Evolutionary conservation across 2,888 invertebrate species (phyloP).

Genomic region (Tuberolachnus salignus): DNA sequence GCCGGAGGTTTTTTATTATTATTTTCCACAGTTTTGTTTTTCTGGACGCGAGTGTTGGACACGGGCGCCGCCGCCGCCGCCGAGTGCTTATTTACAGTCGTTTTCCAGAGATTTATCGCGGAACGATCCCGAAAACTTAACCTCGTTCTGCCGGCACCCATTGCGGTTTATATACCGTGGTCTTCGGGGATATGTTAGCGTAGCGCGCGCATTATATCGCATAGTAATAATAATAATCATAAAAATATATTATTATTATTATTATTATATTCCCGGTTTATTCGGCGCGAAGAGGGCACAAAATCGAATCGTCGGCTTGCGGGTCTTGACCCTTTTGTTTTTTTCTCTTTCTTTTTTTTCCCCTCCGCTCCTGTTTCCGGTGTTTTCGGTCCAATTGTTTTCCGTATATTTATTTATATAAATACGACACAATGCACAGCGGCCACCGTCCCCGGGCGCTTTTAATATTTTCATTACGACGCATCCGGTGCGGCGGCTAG

Average conservation of each 20-base stretch:
- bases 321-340: constrained; percentile 49
- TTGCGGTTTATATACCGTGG: neutral
- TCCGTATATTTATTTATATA: too few species aligned
- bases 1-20: too few species aligned
- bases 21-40: too few species aligned
- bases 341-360: too few species aligned
- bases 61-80: too few species aligned
- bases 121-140: constrained; percentile 8
- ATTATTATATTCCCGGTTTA: neutral
- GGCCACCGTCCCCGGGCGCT: constrained; percentile 9
- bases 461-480: constrained; percentile 51
- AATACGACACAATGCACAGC: neutral
- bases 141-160: neutral
- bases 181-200: too few species aligned
- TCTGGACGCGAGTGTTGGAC: too few species aligned
- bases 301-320: constrained; percentile 46
- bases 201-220: too few species aligned
- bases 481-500: constrained; percentile 32
- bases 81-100: too few species aligned
- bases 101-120: too few species aligned
- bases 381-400: constrained; percentile 53
- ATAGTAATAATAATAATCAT: too few species aligned
- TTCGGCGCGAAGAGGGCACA: neutral
- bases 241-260: too few species aligned
- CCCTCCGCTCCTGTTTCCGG: constrained; percentile 51